Conservation (phyloP, 2,888 invertebrate genomes). For the Amblyjoppa fuscipennis region DNA sequence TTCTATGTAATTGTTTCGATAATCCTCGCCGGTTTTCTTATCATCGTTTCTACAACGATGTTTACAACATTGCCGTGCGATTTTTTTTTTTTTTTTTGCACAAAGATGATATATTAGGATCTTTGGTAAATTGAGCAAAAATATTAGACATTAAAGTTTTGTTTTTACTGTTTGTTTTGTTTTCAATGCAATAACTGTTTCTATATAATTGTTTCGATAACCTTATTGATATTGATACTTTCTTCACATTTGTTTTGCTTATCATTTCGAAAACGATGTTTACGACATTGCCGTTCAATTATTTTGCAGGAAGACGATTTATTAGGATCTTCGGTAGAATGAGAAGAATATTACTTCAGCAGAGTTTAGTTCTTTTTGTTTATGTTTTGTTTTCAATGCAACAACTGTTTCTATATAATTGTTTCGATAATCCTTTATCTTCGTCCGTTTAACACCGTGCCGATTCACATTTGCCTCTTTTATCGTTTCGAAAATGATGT, state of each 20-base stretch:
- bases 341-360: slow-evolving; percentile 24
- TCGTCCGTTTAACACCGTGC: neutral
- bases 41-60: neutral
- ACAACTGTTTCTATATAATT: slow-evolving; percentile 15
- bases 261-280: no score
- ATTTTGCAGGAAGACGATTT: slow-evolving; percentile 46
- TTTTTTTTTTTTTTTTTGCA: neutral
- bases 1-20: slow-evolving; percentile 19
- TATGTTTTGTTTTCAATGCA: neutral
- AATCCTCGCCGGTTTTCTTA: no score
- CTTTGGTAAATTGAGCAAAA: slow-evolving; percentile 13
- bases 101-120: slow-evolving; percentile 35
- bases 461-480: neutral
- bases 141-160: slow-evolving; percentile 14
- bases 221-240: neutral
- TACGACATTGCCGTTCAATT: neutral
- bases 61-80: no score
- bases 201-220: slow-evolving; percentile 26
- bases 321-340: neutral
- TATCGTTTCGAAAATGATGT: no score
- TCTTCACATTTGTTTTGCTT: neutral
- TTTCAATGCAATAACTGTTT: neutral
- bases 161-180: neutral
- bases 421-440: neutral
- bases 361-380: neutral